Evolutionary conservation across 1,140 invertebrate species (phyloP), one percentile per base, ranked within the genome.

Genomic region (Drosophila equinoxialis): DNA sequence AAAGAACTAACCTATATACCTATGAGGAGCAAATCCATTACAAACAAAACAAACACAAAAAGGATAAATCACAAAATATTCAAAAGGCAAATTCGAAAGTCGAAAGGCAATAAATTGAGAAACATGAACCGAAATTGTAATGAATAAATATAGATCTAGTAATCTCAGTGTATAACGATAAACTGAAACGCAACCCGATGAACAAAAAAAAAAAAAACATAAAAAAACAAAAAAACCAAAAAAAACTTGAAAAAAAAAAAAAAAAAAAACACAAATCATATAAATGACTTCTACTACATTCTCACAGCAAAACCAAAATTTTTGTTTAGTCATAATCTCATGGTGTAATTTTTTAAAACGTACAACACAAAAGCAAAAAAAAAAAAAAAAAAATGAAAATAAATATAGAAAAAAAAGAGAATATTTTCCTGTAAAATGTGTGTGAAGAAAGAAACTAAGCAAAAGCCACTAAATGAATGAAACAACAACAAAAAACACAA

Each of bases 211-310:
- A 39, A 75, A 57, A 68, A 57, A 42, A 57, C 55, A 42, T n/a
- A n/a, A n/a, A n/a, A n/a, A n/a, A n/a, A 20, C 39, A 45, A 11
- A 33, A 30, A 63, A 23, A 23, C 20, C 0, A 23, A 23, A 48
- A 35, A 51, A n/a, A 63, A 17, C 17, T 17, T 17, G 17, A 17
- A 66, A 35, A 62, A 54, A 41, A 74, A 41, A 74, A 41, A 62
- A 78, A 59, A 39, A 13, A 11, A 45, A 79, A 65, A 80, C 64
- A 68, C 68, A 81, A 75, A 80, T 67, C 74, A 78, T 58, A 71
- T 65, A 81, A 80, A 75, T 83, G 77, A 87, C 84, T 87, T 89
- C 68, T 77, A 89, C 68, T 74, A 89, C 84, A 89, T 89, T 89
- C 84, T 84, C 85, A 86, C 69, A 81, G 73, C 65, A 79, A 77